Base-by-base conservation (phyloP, 1,140 invertebrate genomes). In the Ceratoteleas bidentatus region DNA sequence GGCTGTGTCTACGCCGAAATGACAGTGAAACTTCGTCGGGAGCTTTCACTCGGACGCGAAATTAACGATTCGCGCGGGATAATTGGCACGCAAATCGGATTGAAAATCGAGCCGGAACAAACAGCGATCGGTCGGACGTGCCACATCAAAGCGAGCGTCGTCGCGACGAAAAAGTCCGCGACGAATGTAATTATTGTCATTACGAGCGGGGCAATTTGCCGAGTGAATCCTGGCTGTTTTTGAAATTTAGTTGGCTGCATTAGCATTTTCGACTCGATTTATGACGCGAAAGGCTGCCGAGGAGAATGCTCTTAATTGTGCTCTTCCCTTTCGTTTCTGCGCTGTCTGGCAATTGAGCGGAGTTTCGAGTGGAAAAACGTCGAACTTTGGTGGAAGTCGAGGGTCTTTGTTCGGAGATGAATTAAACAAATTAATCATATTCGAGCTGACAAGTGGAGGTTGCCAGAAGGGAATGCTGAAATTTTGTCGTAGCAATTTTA, bases 81-180 rank as follows among this genome's bases (percentile, higher is more conserved):
- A 88, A 88, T 88, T 87, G 88, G 84, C 82, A 87, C 88, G 87
- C 86, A 88, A 88, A 88, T 88, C 84, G 86, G 83, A 87, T 86
- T 87, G 68, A 69, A 49, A 68, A 81, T 81, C 79, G 61, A 70
- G 50, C 49, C 38, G 77, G 57, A 58, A 81, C 73, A 75, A 85
- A 69, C 73, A 75, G 38, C 74, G 50, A 66, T 65, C 49, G 11
- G 57, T 43, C 5, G 33, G 49, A 80, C 76, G 57, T 68, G 62
- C 58, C 69, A 57, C 64, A 66, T 81, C 77, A 70, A 80, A 76
- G 72, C 36, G 47, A 53, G 60, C 76, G 56, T 77, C 58, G 15
- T 36, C 34, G 11, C 34, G 24, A 72, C 36, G 16, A 75, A 75
- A 68, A 65, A 78, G 60, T 64, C 47, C n/a, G 36, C 15, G 61